Conservation (phyloP, 1,140 invertebrate species). For the Meloidogyne hapla region DNA sequence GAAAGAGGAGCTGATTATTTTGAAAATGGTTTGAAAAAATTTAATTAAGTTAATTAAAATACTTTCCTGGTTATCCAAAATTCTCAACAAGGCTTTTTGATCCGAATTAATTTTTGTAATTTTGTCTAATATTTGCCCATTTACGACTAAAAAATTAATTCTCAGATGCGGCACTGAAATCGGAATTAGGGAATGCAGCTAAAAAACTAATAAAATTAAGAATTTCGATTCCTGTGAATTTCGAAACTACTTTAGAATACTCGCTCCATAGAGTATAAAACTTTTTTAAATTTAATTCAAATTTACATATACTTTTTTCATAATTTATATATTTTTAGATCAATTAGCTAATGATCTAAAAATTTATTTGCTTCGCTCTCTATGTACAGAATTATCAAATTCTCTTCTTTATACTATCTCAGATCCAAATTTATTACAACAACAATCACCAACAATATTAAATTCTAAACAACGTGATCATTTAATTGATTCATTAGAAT, state of each 20-base stretch:
- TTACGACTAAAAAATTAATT: too few relatives aligned
- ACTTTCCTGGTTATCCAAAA: too few relatives aligned
- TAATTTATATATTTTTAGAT: too few relatives aligned
- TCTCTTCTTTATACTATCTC: constrained; percentile 28
- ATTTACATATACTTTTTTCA: background rate
- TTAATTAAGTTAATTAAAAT: constrained; percentile 20
- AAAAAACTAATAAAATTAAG: too few relatives aligned
- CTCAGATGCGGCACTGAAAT: too few relatives aligned
- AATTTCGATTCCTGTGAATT: too few relatives aligned
- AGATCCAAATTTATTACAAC: constrained; percentile 23
- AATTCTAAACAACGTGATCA: constrained; percentile 32
- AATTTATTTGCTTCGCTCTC: constrained; percentile 33
- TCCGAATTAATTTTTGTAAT: too few relatives aligned
- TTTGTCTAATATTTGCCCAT: too few relatives aligned
- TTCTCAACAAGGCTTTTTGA: too few relatives aligned
- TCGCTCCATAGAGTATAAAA: too few relatives aligned
- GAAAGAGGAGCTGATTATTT: constrained; percentile 33
- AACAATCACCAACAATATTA: constrained; percentile 25
- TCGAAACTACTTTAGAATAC: too few relatives aligned
- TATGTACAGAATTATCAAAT: constrained; percentile 37
- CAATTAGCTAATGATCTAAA: constrained; percentile 32
- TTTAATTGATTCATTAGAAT: constrained; percentile 15
- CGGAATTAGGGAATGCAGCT: too few relatives aligned
- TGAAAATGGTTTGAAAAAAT: constrained; percentile 21
- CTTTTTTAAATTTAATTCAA: constrained; percentile 5